Evolutionary conservation across 2,797 vertebrate species (phyloP).

Genomic region (Centroberyx gerrardi): DNA sequence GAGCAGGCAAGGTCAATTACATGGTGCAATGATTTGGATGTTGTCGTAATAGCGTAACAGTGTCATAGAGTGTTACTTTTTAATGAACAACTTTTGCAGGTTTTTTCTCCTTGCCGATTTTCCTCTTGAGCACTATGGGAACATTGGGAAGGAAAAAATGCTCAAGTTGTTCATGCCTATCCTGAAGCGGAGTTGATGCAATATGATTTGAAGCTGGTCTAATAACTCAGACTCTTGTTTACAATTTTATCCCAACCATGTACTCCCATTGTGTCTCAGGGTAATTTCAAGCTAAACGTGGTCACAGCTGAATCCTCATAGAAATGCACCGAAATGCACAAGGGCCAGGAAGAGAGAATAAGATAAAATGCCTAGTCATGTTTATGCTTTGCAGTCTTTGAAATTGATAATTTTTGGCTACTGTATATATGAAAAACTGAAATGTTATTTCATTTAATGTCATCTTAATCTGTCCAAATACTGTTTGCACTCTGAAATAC

Average conservation of each 20-base stretch:
- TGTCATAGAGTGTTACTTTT: conserved; percentile 40
- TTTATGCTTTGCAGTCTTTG: not conserved
- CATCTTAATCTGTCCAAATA: not conserved
- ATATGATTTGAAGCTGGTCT: conserved; percentile 1
- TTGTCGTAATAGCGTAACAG: conserved; percentile 18
- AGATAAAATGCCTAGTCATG: not conserved
- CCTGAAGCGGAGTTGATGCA: not conserved
- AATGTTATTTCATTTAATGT: not conserved
- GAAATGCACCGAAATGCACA: not conserved
- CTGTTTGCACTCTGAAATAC: not conserved
- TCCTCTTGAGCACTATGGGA: not conserved
- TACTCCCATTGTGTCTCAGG: not conserved
- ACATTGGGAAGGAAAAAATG: not conserved
- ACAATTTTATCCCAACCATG: not conserved
- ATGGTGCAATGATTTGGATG: conserved; percentile 59
- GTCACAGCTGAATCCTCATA: not conserved
- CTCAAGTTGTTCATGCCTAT: not conserved
- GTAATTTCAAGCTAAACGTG: not conserved
- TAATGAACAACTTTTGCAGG: conserved; percentile 10
- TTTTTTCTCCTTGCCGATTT: not conserved
- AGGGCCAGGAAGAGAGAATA: not conserved
- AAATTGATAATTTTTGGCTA: not conserved
- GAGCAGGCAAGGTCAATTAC: conserved; percentile 67
- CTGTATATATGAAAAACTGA: not conserved
- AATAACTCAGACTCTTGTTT: not conserved